These are phyloP conservation scores for Drosophila prosaltans DNA, from an alignment of 1,140 invertebrate species.

Conservation along the genomic window DNA sequence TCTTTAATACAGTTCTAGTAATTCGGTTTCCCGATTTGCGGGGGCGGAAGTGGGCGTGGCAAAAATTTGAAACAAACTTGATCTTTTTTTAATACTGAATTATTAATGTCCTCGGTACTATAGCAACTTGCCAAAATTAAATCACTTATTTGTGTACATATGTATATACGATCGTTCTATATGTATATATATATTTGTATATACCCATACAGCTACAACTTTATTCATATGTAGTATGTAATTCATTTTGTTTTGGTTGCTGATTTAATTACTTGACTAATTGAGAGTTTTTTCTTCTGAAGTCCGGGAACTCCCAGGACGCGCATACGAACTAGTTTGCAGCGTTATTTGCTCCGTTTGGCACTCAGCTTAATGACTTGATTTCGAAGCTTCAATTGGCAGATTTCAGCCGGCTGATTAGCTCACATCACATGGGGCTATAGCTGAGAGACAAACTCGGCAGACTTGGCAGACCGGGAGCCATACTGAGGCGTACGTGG, in stretches of 20 bases:
- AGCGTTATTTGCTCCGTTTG: conserved; percentile 77
- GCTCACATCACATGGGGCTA: conserved; percentile 27
- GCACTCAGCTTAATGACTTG: conserved; percentile 80
- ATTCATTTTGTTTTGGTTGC: conserved; percentile 66
- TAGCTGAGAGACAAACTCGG: background rate
- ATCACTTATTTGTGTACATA: too few species aligned
- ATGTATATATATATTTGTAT: conserved; percentile 40
- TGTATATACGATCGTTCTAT: too few species aligned
- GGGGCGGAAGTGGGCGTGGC: too few species aligned
- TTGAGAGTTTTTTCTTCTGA: conserved; percentile 76
- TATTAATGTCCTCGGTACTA: too few species aligned
- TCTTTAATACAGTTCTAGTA: too few species aligned
- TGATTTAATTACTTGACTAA: conserved; percentile 83
- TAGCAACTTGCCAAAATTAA: too few species aligned
- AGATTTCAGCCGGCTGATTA: conserved; percentile 68
- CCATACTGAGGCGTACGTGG: conserved; percentile 56
- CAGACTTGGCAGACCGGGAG: conserved; percentile 15
- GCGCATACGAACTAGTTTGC: conserved; percentile 58
- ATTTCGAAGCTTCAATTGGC: conserved; percentile 56
- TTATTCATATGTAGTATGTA: conserved; percentile 20
- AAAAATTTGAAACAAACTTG: too few species aligned
- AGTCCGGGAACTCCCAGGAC: conserved; percentile 69
- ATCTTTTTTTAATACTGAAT: too few species aligned
- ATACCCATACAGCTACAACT: background rate
- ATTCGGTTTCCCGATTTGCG: too few species aligned